Evolutionary conservation across 2,113 vertebrate species (phyloP), one percentile per base, ranked within the genome.

Genomic region (Melospiza melodia): DNA sequence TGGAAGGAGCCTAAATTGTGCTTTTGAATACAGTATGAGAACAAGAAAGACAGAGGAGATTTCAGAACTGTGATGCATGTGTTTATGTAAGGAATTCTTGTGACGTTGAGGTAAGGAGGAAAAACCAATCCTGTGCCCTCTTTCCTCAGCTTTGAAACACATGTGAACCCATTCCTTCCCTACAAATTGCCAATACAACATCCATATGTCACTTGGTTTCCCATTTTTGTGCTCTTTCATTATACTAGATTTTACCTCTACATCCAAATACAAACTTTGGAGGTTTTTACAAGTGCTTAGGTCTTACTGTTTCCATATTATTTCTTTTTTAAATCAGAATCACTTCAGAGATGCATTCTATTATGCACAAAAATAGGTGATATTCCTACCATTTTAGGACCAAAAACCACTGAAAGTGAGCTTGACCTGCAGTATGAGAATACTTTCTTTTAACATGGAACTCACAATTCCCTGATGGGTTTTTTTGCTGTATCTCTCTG

Each of bases 1-100:
- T 6, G 3, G 31, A 80, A 88, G 12, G 49, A 85, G 17, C 28
- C 24, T 37, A 15, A 25, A 49, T 68, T 51, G 15, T n/a, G 23
- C 54, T 41, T 83, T 65, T 49, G 41, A n/a, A 21, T 54, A 58
- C 0, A 0, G 10, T 31, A 22, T 5, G 3, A 76, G 52, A 59
- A 44, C 61, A 23, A 49, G 49, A 84, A 91, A 84, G 41, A 22
- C 23, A 55, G 18, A 37, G 8, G 7, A 74, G 18, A 30, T 46
- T 91, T 87, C 62, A 71, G 73, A 27, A 41, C 27, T 21, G 33
- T n/a, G 41, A 35, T 72, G 23, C 20, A 19, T 4, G 0, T 48
- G 39, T 15, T 58, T 15, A 5, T 30, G 22, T 37, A 67, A 74
- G 14, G 11, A 35, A 9, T 37, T 81, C 21, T 39, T 51, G 43